A percentile compares a stretch with the other conserved stretches of the same genome.
Evolutionary conservation across 2,113 vertebrate genomes (phyloP).

Genomic region (Azemiops feae): DNA sequence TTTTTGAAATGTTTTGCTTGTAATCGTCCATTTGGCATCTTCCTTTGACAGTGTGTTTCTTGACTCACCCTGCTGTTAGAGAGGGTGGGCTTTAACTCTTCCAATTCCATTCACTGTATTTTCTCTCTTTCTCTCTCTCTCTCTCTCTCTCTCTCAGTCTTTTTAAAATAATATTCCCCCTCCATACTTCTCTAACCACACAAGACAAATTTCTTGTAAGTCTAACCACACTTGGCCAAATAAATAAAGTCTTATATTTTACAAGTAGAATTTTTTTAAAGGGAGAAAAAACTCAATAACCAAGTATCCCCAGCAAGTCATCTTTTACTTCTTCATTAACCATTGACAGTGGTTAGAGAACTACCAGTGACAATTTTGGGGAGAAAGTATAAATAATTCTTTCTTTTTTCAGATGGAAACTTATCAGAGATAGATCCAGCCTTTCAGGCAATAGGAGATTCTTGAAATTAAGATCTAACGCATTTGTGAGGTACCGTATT

Average conservation of each 20-base stretch:
- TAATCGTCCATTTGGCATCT: not conserved
- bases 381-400: no score
- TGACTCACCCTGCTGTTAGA: not conserved
- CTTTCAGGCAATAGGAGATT: not conserved
- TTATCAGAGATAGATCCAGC: no score
- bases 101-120: not conserved
- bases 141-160: not conserved
- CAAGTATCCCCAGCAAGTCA: no score
- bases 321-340: no score
- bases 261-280: not conserved
- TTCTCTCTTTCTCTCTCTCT: not conserved
- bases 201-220: no score
- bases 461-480: not conserved
- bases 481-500: not conserved
- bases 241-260: not conserved
- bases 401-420: no score
- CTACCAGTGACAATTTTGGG: no score
- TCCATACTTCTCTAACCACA: not conserved
- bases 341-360: no score
- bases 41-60: not conserved
- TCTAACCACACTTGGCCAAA: no score
- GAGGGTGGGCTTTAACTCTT: not conserved
- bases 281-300: not conserved
- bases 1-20: not conserved
- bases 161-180: not conserved